Base-by-base conservation (phyloP, 2,113 vertebrate genomes). In the Apaloderma vittatum region DNA sequence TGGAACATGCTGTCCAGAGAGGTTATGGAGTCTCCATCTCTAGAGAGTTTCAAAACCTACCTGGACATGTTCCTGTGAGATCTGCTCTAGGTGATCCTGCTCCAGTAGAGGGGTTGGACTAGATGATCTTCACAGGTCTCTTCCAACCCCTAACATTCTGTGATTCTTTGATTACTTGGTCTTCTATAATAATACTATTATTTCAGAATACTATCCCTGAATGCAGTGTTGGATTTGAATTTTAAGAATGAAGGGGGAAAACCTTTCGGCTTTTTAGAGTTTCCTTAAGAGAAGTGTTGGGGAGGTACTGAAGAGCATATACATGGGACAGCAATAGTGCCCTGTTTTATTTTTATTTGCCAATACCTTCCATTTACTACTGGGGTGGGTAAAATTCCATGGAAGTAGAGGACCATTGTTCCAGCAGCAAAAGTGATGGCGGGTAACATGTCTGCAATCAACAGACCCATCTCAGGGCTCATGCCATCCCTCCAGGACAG, bases 271-370 rank as follows among this genome's bases (percentile, higher is more conserved):
- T 80, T 30, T 45, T 59, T 29, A 57, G 26, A 49, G 15, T 40
- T 62, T 73, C 12, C 32, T 2, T 0, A 49, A 81, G 20, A 46
- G 29, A 36, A 73, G 8, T 19, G 3, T 15, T 76, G 48, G 29
- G 29, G 24, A 72, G 8, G 54, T 23, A 67, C 12, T 21, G n/a
- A 16, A 36, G 11, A 36, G 3, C 0, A 0, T 37, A 17, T 10
- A 20, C 9, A 8, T 3, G 67, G 17, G 15, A 62, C 37, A 58
- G 11, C 15, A 79, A 5, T 12, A 36, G 12, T 17, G 6, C 17
- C 29, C 5, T 32, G 11, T 36, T 62, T 51, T 51, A 27, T 72
- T 77, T 81, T 32, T 15, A 36, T 11, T 72, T 89, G n/a, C 24
- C 29, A 21, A 22, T 57, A 46, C 13, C 19, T 86, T 57, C 29